A percentile compares a stretch with the other conserved stretches of the same genome.
These are phyloP conservation scores for Globodera ellingtonae DNA, from an alignment of 1,140 invertebrate genomes.

Conservation along the genomic window DNA sequence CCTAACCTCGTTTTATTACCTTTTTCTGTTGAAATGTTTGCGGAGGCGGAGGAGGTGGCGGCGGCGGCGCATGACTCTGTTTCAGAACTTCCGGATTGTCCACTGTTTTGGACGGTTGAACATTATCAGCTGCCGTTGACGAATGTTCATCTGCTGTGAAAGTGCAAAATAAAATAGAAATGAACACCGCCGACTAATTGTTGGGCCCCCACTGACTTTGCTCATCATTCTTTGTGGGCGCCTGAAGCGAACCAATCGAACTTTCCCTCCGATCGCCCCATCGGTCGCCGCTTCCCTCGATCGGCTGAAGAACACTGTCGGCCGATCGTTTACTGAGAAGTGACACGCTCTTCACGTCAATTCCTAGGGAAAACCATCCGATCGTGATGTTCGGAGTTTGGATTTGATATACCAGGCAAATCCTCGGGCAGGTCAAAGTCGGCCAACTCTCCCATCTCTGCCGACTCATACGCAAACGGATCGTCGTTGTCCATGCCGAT, in stretches of 20 bases:
- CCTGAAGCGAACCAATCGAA: not conserved
- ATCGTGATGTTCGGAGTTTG: not conserved
- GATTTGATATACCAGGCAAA: constrained; percentile 15
- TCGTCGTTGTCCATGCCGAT: not conserved
- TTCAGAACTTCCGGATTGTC: not conserved
- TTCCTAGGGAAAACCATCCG: not conserved
- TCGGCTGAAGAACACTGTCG: not conserved
- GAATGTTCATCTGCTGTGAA: not conserved
- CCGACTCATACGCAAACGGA: not conserved
- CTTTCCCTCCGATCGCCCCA: not conserved
- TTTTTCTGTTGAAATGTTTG: not conserved
- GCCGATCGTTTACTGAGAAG: not conserved
- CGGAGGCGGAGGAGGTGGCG: not conserved
- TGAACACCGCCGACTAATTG: not conserved
- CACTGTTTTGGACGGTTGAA: not conserved
- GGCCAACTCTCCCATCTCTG: constrained; percentile 7
- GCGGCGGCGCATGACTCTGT: not conserved
- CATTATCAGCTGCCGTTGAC: not conserved
- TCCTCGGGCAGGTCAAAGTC: constrained; percentile 28
- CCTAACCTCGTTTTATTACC: not conserved
- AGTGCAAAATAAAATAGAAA: not conserved
- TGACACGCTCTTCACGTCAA: not conserved
- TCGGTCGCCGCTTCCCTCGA: not conserved
- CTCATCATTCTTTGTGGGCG: not conserved
- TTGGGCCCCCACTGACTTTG: not conserved